phyloP scores from a whole-genome alignment of 1,140 invertebrate species.

The Saccostrea echinata region DNA sequence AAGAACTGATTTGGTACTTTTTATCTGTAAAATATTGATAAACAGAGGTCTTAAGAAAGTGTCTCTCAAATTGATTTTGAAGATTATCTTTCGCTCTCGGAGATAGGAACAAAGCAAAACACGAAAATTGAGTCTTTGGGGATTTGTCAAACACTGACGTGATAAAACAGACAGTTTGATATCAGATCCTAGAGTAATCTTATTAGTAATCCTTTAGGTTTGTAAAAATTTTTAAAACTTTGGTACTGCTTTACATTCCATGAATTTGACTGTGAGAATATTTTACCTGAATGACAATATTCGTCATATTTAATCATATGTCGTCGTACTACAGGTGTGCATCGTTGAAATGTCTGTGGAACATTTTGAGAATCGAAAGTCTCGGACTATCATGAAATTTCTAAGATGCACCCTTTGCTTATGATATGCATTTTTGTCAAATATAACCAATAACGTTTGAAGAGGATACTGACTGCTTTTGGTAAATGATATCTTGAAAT shows the following conservation, averaged over 20 bases:
- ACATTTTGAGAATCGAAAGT: too few species aligned
- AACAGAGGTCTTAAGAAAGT: slow-evolving; percentile 30
- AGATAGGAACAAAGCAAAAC: slow-evolving; percentile 37
- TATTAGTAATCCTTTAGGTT: slow-evolving; percentile 1
- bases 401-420: too few species aligned
- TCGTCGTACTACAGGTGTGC: too few species aligned
- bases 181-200: slow-evolving; percentile 17
- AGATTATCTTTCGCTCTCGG: slow-evolving; percentile 36
- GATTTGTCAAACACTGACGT: slow-evolving; percentile 25
- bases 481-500: too few species aligned
- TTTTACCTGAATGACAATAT: neutral
- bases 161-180: slow-evolving; percentile 17
- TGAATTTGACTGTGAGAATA: neutral
- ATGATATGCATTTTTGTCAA: too few species aligned
- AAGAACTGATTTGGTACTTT: slow-evolving; percentile 16
- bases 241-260: neutral
- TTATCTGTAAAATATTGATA: slow-evolving; percentile 36
- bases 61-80: slow-evolving; percentile 32
- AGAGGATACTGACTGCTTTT: too few species aligned
- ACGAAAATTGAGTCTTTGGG: slow-evolving; percentile 16
- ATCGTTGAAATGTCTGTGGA: too few species aligned
- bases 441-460: too few species aligned
- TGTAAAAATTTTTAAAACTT: neutral
- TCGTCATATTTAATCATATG: too few species aligned
- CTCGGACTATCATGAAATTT: too few species aligned